phyloP scores from a whole-genome alignment of 2,888 invertebrate species.

The Mythimna loreyi region DNA sequence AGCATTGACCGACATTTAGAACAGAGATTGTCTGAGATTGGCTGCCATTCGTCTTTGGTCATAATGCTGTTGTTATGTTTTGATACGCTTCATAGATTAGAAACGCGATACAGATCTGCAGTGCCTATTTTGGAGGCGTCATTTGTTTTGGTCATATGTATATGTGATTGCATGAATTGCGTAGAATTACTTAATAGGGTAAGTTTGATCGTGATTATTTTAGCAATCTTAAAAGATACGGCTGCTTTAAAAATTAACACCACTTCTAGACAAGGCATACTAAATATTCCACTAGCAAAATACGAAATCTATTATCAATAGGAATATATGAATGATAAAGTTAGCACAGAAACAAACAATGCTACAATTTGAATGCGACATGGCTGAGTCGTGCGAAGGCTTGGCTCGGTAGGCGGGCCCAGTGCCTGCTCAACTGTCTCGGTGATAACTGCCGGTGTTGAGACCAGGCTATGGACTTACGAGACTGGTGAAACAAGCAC shows the following conservation, averaged over 20 bases:
- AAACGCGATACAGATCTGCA: constrained; percentile 31
- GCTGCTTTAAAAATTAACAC: background rate
- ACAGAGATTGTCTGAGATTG: constrained; percentile 54
- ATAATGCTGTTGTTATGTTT: constrained; percentile 50
- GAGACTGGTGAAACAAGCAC: constrained; percentile 41
- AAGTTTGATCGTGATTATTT: background rate
- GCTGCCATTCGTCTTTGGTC: constrained; percentile 53
- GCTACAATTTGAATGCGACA: constrained; percentile 53
- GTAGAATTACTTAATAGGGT: background rate
- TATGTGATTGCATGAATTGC: background rate
- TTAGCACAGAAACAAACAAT: constrained; percentile 52
- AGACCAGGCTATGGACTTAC: constrained; percentile 23
- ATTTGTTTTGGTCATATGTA: background rate
- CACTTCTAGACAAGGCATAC: background rate
- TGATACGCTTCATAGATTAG: constrained; percentile 43
- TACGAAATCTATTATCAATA: constrained; percentile 20
- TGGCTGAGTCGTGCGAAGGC: constrained; percentile 64
- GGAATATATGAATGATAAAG: constrained; percentile 51
- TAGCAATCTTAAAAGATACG: background rate
- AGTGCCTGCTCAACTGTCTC: constrained; percentile 26
- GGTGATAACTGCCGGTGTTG: constrained; percentile 32
- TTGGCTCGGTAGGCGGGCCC: constrained; percentile 61
- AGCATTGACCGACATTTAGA: constrained; percentile 70
- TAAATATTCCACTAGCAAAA: constrained; percentile 16
- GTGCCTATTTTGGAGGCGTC: constrained; percentile 17